Percentiles rank a stretch among this genome's conserved stretches.
Conservation (phyloP, 2,113 vertebrate species). For the Limanda limanda region DNA sequence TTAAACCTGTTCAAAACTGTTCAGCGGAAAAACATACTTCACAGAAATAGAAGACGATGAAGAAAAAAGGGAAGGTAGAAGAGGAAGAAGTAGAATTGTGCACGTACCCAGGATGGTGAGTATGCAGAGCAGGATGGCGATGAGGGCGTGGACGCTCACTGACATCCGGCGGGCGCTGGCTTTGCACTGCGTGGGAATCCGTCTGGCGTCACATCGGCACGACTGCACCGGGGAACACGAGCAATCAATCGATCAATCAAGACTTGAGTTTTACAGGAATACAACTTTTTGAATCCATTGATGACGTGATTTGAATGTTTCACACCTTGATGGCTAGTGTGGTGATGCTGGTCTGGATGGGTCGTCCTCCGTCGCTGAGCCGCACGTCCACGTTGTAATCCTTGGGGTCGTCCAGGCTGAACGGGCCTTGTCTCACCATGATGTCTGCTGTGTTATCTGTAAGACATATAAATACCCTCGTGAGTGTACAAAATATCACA, state of each 20-base stretch:
- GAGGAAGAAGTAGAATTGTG: too few species aligned
- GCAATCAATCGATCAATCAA: background rate
- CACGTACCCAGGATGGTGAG: slow-evolving; percentile 90
- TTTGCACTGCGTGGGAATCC: slow-evolving; percentile 84
- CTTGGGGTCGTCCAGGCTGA: slow-evolving; percentile 85
- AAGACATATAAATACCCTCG: slow-evolving; percentile 30
- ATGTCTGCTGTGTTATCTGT: slow-evolving; percentile 91
- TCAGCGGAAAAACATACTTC: too few species aligned
- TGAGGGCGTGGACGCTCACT: slow-evolving; percentile 88
- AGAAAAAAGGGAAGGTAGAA: too few species aligned
- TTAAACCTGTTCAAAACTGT: too few species aligned
- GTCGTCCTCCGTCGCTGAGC: slow-evolving; percentile 88
- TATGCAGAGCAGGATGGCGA: slow-evolving; percentile 90
- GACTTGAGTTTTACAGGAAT: too few species aligned
- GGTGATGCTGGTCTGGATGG: slow-evolving; percentile 82
- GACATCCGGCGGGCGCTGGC: slow-evolving; percentile 72
- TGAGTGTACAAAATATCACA: background rate
- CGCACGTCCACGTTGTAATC: slow-evolving; percentile 86
- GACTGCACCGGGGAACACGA: slow-evolving; percentile 58
- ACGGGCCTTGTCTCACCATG: slow-evolving; percentile 87
- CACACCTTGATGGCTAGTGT: slow-evolving; percentile 86
- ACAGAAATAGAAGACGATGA: too few species aligned
- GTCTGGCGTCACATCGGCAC: slow-evolving; percentile 86
- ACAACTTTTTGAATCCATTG: too few species aligned
- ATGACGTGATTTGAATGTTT: too few species aligned